Evolutionary conservation across 2,797 vertebrate species (phyloP).

Genomic region (Esox lucius): DNA sequence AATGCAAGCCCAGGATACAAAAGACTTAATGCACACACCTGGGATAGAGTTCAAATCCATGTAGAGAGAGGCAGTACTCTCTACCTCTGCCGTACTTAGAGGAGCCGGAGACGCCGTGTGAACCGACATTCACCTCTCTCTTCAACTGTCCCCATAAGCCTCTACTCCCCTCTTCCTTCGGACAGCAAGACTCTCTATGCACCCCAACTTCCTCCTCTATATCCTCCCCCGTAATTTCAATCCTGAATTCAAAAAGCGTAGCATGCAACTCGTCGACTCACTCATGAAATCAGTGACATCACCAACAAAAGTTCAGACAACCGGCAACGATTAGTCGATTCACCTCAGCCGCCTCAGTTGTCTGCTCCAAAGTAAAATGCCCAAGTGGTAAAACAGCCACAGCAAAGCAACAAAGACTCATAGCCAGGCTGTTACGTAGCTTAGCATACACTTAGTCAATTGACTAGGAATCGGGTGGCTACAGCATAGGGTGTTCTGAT

Average conservation of each 20-base stretch:
- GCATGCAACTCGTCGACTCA: conserved; percentile 37
- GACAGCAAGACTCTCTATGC: background rate
- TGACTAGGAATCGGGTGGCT: background rate
- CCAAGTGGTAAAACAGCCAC: too few species aligned
- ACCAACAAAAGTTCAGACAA: conserved; percentile 54
- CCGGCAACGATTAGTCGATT: conserved; percentile 33
- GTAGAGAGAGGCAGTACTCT: conserved; percentile 39
- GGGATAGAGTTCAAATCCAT: conserved; percentile 77
- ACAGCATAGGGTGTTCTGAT: background rate
- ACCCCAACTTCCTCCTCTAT: conserved; percentile 28
- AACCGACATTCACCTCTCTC: conserved; percentile 58
- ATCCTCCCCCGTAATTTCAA: conserved; percentile 7
- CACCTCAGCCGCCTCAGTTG: conserved; percentile 30
- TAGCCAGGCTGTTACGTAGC: too few species aligned
- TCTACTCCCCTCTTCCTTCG: background rate
- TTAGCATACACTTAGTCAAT: too few species aligned
- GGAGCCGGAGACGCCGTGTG: conserved; percentile 59
- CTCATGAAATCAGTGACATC: conserved; percentile 39
- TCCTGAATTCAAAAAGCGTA: background rate
- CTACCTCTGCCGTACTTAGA: conserved; percentile 42
- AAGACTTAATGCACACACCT: conserved; percentile 69
- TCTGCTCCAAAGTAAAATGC: conserved; percentile 4
- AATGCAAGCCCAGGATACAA: conserved; percentile 16
- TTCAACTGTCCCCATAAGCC: conserved; percentile 61
- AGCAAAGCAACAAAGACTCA: background rate